phyloP scores from a whole-genome alignment of 2,888 invertebrate species.

The Aricia artaxerxes region DNA sequence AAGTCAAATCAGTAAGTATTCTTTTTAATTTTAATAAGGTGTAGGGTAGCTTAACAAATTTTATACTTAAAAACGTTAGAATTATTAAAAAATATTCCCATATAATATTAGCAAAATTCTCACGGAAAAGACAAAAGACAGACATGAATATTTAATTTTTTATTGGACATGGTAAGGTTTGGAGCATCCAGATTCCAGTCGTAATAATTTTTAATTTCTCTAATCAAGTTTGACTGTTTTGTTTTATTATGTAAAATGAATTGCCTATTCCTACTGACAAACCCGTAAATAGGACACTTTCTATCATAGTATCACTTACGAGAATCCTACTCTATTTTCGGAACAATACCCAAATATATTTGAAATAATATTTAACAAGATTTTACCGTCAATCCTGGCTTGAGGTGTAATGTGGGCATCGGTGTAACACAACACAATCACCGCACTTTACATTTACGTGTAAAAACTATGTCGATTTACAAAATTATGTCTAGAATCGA shows the following conservation, averaged over 20 bases:
- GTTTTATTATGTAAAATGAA: no score
- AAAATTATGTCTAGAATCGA: conserved; percentile 54
- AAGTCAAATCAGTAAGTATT: no score
- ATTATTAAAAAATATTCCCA: background rate
- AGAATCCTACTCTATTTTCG: conserved; percentile 51
- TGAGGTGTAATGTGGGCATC: conserved; percentile 77
- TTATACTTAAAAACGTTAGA: no score
- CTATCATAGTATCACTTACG: conserved; percentile 20
- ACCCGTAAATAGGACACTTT: background rate
- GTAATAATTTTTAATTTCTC: background rate
- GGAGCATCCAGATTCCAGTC: background rate
- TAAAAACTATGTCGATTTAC: conserved; percentile 45
- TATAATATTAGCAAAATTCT: background rate
- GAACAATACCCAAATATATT: conserved; percentile 53
- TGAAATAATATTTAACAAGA: conserved; percentile 39
- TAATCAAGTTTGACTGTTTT: background rate
- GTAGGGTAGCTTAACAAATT: no score
- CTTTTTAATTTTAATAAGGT: no score
- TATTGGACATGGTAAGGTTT: no score
- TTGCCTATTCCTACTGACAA: background rate
- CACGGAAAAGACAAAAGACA: background rate
- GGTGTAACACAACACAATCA: conserved; percentile 49
- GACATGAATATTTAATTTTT: background rate
- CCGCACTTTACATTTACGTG: conserved; percentile 60
- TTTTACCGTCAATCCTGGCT: conserved; percentile 75